These are phyloP conservation scores for Danio albolineatus DNA, from an alignment of 2,797 vertebrate species.

Conservation along the genomic window DNA sequence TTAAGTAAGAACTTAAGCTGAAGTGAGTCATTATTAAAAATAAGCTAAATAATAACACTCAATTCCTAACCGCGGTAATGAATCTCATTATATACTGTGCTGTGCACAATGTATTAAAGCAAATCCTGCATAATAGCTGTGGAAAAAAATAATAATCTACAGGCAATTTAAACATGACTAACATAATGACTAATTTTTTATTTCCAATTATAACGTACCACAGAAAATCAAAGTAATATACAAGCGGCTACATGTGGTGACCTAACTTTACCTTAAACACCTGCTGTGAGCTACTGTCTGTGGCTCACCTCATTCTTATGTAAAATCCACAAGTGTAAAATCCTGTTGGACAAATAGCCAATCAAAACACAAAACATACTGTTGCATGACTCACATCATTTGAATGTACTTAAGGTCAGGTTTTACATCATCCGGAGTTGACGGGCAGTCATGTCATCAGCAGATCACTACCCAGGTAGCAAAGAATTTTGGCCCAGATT, in stretches of 20 bases:
- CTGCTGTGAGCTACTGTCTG: background rate
- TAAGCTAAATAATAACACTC: background rate
- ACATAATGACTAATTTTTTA: background rate
- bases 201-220: background rate
- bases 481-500: too few relatives aligned
- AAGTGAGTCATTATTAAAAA: background rate
- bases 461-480: too few relatives aligned
- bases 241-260: background rate
- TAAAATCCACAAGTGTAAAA: too few relatives aligned
- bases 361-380: too few relatives aligned
- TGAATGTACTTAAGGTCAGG: too few relatives aligned
- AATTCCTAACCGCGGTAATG: conserved; percentile 6
- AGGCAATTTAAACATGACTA: conserved; percentile 4
- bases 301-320: too few relatives aligned
- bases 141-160: background rate
- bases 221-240: background rate
- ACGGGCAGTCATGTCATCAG: too few relatives aligned
- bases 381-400: too few relatives aligned
- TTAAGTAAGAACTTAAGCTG: background rate
- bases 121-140: background rate
- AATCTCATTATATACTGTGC: conserved; percentile 13
- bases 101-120: conserved; percentile 9
- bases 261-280: background rate
- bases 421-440: too few relatives aligned
- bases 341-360: too few relatives aligned